These are phyloP conservation scores for Drosophila koepferae DNA, from an alignment of 2,888 invertebrate species.

Conservation along the genomic window DNA sequence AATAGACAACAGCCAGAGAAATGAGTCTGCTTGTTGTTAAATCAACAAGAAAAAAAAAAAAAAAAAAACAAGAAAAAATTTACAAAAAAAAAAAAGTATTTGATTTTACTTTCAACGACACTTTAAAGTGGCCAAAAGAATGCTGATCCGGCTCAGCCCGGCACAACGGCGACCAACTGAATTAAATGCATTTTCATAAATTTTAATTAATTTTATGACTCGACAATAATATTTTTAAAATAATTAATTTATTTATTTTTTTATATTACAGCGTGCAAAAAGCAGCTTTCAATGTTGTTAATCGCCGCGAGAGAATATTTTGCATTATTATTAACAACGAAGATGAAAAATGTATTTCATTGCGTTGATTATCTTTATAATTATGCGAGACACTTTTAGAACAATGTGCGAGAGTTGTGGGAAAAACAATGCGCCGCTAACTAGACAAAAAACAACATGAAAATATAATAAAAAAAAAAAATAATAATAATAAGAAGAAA, in stretches of 20 bases:
- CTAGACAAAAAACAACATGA: slow-evolving; percentile 44
- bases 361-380: slow-evolving; percentile 36
- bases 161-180: background rate
- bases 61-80: background rate
- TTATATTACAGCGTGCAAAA: slow-evolving; percentile 8
- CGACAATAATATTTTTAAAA: slow-evolving; percentile 19
- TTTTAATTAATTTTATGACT: slow-evolving; percentile 50
- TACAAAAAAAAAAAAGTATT: slow-evolving; percentile 1
- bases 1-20: slow-evolving; percentile 30
- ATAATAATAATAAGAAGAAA: slow-evolving; percentile 25
- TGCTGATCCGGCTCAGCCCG: slow-evolving; percentile 11
- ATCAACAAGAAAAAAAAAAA: background rate
- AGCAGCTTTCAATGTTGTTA: slow-evolving; percentile 16
- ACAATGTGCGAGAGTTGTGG: slow-evolving; percentile 60
- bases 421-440: slow-evolving; percentile 60
- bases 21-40: background rate
- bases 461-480: slow-evolving; percentile 34
- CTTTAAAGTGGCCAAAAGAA: slow-evolving; percentile 42
- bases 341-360: slow-evolving; percentile 26
- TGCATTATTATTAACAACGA: slow-evolving; percentile 11
- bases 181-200: slow-evolving; percentile 40
- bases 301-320: slow-evolving; percentile 22
- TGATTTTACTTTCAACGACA: slow-evolving; percentile 44
- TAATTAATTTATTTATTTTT: background rate
- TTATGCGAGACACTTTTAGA: slow-evolving; percentile 35